A percentile compares a stretch with the other conserved stretches of the same genome.
phyloP scores from a whole-genome alignment of 2,113 vertebrate genomes.

The Lycaon pictus region DNA sequence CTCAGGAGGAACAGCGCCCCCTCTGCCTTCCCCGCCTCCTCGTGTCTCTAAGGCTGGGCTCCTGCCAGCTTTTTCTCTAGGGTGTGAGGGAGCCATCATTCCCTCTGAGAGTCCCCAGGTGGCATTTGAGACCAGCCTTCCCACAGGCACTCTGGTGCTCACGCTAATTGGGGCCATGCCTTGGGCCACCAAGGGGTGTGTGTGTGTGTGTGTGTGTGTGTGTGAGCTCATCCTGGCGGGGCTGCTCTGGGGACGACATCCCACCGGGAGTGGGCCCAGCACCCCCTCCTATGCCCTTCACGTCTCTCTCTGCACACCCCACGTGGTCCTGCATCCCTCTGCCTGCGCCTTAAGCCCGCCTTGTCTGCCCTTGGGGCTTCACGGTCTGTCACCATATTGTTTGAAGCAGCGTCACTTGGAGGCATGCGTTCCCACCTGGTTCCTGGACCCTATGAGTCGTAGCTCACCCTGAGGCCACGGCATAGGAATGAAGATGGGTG shows the following conservation, averaged over 20 bases:
- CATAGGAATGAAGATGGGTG: not conserved
- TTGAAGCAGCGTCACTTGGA: not conserved
- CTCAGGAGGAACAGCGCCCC: not conserved
- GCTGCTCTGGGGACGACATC: not conserved
- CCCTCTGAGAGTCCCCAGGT: not conserved
- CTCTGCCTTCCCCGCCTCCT: not conserved
- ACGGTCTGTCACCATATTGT: not conserved
- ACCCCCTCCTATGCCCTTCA: not conserved
- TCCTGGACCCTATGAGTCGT: not conserved
- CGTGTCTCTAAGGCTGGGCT: not conserved
- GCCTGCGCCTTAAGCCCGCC: not conserved
- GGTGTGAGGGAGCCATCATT: not conserved
- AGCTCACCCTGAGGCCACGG: not conserved
- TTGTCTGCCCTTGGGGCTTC: not conserved
- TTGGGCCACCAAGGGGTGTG: not conserved
- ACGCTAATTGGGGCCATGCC: not conserved
- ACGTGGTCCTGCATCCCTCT: no score
- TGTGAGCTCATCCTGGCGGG: not conserved
- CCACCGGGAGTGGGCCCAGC: not conserved
- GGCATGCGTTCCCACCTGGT: not conserved
- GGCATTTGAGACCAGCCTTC: not conserved
- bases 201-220: no score
- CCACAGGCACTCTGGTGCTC: not conserved
- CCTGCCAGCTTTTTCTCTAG: slow-evolving; percentile 77
- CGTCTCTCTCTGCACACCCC: not conserved